Evolutionary conservation across 2,113 vertebrate species (phyloP), one percentile per base, ranked within the genome.

Genomic region (Synchiropus splendidus): DNA sequence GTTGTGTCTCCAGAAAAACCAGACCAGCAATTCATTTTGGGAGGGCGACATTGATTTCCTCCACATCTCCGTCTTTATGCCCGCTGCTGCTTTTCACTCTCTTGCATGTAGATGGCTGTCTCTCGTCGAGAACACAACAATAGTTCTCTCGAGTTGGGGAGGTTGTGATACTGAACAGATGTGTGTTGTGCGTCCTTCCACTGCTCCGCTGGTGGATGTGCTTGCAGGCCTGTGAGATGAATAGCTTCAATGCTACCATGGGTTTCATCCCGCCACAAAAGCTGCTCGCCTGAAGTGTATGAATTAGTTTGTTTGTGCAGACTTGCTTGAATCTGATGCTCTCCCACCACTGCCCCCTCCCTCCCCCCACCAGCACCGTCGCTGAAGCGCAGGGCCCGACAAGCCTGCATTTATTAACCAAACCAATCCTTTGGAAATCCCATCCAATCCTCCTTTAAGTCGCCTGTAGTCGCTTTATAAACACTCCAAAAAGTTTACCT

Each of bases 401-500:
- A 67, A 51, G 66, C 33, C 54, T 56, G 30, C 54, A 42, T 73
- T 78, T 73, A 77, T 71, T 67, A 77, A 65, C 61, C 47, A 45
- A 67, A 61, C 40, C 58, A 58, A 54, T 64, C 64, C 61, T 60
- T 58, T 70, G 58, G 61, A 72, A 73, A 75, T 67, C 75, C 65
- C 6, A 5, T 14, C 1, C 56, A 67, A 73, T 67, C 58, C 55
- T 47, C 33, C 43, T 27, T 27, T 48, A 69, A 71, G 30, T 46
- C 37, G 34, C 36, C 44, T 47, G 42, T 56, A 71, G 58, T 42
- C 39, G 42, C 47, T 67, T 61, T 62, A 39, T 64, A 77, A 76
- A 77, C 75, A 73, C 66, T 72, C 63, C 51, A 69, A 51, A 69
- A 65, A 52, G 66, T 67, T 69, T 61, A 67, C 57, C 66, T 78